These are phyloP conservation scores for Callimorpha dominula DNA, from an alignment of 2,888 invertebrate genomes.

Conservation along the genomic window DNA sequence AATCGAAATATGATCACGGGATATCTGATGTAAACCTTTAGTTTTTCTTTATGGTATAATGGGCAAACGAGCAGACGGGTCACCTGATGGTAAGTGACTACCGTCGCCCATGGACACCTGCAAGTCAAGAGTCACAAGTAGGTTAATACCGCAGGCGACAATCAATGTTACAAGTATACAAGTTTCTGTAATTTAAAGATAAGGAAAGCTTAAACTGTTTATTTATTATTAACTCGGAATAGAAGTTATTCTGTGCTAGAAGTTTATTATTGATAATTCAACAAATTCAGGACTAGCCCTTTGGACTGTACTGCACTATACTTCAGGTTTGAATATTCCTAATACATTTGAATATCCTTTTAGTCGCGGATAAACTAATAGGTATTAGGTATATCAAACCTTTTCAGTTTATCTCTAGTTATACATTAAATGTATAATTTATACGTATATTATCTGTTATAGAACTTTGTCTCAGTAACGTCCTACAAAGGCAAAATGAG, in stretches of 20 bases:
- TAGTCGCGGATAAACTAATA: background rate
- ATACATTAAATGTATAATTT: background rate
- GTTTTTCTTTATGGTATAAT: no score
- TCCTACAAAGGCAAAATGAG: conserved; percentile 1
- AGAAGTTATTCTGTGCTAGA: background rate
- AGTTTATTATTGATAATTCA: background rate
- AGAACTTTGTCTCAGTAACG: conserved; percentile 2
- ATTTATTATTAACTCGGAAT: background rate
- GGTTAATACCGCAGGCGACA: no score
- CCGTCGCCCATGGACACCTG: no score
- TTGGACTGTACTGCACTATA: background rate
- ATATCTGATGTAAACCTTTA: background rate
- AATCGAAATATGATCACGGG: background rate
- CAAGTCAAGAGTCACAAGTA: no score
- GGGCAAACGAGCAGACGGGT: no score
- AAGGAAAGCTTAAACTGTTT: background rate
- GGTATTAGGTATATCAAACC: background rate
- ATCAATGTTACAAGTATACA: no score
- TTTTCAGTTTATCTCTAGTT: background rate
- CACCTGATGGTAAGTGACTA: no score
- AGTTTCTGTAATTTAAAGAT: background rate
- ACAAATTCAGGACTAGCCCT: background rate
- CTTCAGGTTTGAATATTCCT: no score
- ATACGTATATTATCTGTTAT: background rate
- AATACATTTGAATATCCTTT: no score